Percentiles rank a stretch among this genome's conserved stretches.
phyloP scores from a whole-genome alignment of 1,140 invertebrate genomes.

The Latrodectus geometricus region DNA sequence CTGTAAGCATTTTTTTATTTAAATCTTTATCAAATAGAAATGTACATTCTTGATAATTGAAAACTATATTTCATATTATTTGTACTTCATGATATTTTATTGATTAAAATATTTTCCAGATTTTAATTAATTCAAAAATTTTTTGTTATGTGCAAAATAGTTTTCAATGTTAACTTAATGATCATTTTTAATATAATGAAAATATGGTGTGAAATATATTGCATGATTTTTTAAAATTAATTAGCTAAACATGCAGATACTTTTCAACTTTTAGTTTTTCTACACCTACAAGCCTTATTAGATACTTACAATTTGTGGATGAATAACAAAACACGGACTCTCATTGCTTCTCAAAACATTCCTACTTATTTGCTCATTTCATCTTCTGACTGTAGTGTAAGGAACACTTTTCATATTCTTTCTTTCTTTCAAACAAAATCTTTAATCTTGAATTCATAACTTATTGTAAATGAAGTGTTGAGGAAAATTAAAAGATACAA shows the following conservation, averaged over 20 bases:
- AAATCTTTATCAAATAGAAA: too few relatives aligned
- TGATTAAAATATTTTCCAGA: too few relatives aligned
- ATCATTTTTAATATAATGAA: too few relatives aligned
- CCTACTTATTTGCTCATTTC: constrained; percentile 24
- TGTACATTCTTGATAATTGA: too few relatives aligned
- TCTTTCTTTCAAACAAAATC: not conserved
- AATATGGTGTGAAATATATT: too few relatives aligned
- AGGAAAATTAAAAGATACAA: not conserved
- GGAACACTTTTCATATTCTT: not conserved
- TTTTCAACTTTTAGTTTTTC: constrained; percentile 16
- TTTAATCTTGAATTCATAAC: not conserved
- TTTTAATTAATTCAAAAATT: too few relatives aligned
- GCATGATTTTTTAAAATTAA: too few relatives aligned
- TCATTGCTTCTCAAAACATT: constrained; percentile 11
- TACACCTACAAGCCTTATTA: constrained; percentile 10
- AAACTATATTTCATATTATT: too few relatives aligned
- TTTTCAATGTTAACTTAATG: too few relatives aligned
- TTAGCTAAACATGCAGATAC: not conserved
- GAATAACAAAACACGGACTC: constrained; percentile 12
- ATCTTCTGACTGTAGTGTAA: constrained; percentile 43
- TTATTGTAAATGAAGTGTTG: not conserved
- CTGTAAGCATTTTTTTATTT: too few relatives aligned
- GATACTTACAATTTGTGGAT: constrained; percentile 40
- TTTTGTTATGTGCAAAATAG: too few relatives aligned
- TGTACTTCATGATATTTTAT: too few relatives aligned